These are phyloP conservation scores for Lepidocyrtoides sp. DNA, from an alignment of 2,888 invertebrate genomes.

Conservation along the genomic window DNA sequence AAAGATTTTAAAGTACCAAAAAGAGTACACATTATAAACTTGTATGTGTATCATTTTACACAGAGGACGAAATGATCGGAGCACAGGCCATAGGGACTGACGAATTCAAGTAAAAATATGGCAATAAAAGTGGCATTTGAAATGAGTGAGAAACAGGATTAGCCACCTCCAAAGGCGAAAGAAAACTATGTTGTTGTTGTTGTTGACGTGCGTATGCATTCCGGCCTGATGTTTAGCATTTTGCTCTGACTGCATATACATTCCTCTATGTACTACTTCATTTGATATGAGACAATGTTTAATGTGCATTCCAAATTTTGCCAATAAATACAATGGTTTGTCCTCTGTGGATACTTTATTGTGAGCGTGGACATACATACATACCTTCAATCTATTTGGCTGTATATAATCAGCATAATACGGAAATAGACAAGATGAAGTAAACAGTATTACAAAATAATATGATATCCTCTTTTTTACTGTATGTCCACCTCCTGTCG, in stretches of 20 bases:
- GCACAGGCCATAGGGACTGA: conserved; percentile 12
- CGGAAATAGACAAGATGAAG: conserved; percentile 28
- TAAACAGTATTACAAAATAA: background rate
- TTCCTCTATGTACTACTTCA: background rate
- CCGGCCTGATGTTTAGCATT: conserved; percentile 38
- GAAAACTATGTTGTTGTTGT: conserved; percentile 11
- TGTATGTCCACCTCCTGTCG: background rate
- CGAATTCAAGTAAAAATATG: conserved; percentile 60
- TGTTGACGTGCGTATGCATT: conserved; percentile 4
- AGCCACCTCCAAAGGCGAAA: conserved; percentile 66
- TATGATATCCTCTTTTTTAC: background rate
- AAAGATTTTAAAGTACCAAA: conserved; percentile 14
- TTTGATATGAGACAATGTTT: background rate
- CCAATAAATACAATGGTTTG: background rate
- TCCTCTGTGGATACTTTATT: too few species aligned
- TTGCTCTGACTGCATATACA: background rate
- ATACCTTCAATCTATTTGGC: background rate
- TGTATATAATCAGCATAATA: background rate
- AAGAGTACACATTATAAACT: conserved; percentile 7
- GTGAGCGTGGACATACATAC: background rate
- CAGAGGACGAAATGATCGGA: background rate
- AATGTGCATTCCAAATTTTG: conserved; percentile 15
- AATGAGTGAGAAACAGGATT: conserved; percentile 73
- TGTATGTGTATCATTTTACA: background rate
- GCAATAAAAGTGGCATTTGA: conserved; percentile 72